phyloP scores from a whole-genome alignment of 2,113 vertebrate genomes.

The Sinocyclocheilus anshuiensis region DNA sequence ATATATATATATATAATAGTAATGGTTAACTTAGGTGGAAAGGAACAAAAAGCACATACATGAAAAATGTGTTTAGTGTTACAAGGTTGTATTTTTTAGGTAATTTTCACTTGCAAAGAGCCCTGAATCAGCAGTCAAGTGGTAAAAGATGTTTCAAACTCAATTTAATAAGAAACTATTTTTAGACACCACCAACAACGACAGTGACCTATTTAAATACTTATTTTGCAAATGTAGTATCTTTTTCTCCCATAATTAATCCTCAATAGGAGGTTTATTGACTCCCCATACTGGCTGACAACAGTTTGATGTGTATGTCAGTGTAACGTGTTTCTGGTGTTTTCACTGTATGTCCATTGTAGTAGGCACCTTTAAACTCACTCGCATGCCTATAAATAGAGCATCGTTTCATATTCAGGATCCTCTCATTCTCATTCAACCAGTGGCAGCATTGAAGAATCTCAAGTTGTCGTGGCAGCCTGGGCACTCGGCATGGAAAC shows the following conservation, averaged over 20 bases:
- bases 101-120: too few species aligned
- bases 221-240: not conserved
- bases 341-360: not conserved
- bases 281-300: not conserved
- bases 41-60: not conserved
- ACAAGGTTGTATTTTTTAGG: too few species aligned
- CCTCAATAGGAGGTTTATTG: not conserved
- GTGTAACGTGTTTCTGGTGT: too few species aligned
- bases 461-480: slow-evolving; percentile 61
- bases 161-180: not conserved
- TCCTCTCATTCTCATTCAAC: slow-evolving; percentile 40
- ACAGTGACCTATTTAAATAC: not conserved
- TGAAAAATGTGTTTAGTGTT: not conserved
- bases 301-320: not conserved
- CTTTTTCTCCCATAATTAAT: not conserved
- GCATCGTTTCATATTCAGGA: slow-evolving; percentile 7
- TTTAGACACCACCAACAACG: not conserved
- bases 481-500: slow-evolving; percentile 52
- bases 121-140: too few species aligned
- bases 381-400: slow-evolving; percentile 1
- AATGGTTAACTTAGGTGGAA: not conserved
- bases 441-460: slow-evolving; percentile 46
- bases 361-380: not conserved
- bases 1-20: not conserved
- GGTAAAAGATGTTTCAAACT: too few species aligned